phyloP scores from a whole-genome alignment of 2,797 vertebrate species.

The Neosilurus mollespiculum region DNA sequence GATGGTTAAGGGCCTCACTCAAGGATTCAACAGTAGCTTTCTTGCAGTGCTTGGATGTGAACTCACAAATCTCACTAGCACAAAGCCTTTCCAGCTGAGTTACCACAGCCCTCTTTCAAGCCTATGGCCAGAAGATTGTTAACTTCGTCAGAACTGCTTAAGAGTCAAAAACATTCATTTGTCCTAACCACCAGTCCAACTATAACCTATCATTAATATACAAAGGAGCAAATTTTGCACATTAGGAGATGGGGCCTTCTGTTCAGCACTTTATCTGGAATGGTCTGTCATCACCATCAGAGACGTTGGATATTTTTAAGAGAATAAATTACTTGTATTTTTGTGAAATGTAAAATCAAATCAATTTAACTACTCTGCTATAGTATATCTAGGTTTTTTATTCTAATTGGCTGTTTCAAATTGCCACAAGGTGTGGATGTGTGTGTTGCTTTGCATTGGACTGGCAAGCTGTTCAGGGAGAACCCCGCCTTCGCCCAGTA shows the following conservation, averaged over 20 bases:
- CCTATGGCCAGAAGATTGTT: not conserved
- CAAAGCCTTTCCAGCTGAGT: conserved; percentile 7
- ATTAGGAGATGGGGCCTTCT: not conserved
- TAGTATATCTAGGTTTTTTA: not conserved
- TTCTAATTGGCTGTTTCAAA: too few relatives aligned
- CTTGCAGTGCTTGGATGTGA: conserved; percentile 4
- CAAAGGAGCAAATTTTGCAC: not conserved
- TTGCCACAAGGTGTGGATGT: too few relatives aligned
- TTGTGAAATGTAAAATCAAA: not conserved
- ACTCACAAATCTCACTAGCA: conserved; percentile 11
- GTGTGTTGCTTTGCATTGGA: too few relatives aligned
- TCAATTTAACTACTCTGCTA: not conserved
- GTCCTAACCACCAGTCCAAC: not conserved
- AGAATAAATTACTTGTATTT: too few relatives aligned
- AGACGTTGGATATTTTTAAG: not conserved
- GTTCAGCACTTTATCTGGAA: not conserved
- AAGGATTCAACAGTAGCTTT: conserved; percentile 24
- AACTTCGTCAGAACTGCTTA: not conserved
- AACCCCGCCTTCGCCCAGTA: too few relatives aligned
- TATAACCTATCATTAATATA: not conserved
- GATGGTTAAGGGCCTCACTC: conserved; percentile 17
- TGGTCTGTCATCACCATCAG: not conserved
- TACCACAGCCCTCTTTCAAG: not conserved
- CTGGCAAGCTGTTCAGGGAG: too few relatives aligned
- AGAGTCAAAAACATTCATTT: conserved; percentile 4